These are phyloP conservation scores for Climacteris rufus DNA, from an alignment of 2,113 vertebrate genomes.

Conservation along the genomic window DNA sequence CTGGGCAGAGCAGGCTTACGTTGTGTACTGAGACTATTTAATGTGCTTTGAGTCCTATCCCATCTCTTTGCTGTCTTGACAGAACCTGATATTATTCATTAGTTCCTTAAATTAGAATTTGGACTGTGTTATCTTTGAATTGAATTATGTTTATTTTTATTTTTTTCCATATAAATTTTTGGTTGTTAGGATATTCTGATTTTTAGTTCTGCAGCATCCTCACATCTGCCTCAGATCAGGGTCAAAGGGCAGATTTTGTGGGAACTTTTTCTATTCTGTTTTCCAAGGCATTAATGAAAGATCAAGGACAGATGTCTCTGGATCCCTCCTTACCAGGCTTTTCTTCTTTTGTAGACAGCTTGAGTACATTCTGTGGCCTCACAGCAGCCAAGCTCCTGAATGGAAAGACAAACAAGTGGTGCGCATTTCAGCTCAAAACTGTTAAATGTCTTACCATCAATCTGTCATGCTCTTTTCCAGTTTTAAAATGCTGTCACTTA, in stretches of 20 bases:
- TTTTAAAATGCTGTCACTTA: background rate
- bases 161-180: background rate
- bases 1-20: background rate
- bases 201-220: background rate
- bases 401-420: background rate
- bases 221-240: background rate
- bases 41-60: background rate
- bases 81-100: background rate
- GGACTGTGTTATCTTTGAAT: background rate
- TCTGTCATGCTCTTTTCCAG: background rate
- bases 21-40: background rate
- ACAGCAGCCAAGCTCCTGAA: background rate
- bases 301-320: background rate
- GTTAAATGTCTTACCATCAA: background rate
- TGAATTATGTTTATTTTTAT: rapidly evolving
- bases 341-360: background rate
- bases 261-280: background rate
- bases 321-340: background rate
- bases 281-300: background rate
- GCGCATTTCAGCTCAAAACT: background rate
- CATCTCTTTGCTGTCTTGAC: background rate
- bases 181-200: background rate
- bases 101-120: background rate
- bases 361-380: background rate
- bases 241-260: background rate